Evolutionary conservation across 2,797 vertebrate genomes (phyloP).

Genomic region (Peromyscus aztecus): DNA sequence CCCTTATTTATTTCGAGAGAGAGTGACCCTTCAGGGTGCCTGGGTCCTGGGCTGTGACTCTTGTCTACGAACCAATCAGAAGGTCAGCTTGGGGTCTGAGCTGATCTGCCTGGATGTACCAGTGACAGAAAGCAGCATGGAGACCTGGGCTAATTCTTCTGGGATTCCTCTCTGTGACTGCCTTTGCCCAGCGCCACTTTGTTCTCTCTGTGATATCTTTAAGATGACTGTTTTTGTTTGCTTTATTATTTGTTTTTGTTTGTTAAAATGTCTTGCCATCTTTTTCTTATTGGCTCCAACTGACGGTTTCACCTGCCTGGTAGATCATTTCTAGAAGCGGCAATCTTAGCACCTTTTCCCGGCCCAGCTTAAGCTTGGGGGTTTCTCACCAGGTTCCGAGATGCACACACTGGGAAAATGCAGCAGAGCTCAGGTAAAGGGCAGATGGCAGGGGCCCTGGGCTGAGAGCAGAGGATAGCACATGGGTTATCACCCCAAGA

Average conservation of each 20-base stretch:
- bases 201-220: slow-evolving; percentile 37
- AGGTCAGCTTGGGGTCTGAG: background rate
- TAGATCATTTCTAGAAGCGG: background rate
- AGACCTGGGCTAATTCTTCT: background rate
- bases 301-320: background rate
- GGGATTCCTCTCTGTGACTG: background rate
- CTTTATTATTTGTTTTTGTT: background rate
- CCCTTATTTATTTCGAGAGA: background rate
- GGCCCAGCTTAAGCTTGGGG: background rate
- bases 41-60: background rate
- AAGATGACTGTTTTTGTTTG: background rate
- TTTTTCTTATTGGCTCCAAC: background rate
- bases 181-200: background rate
- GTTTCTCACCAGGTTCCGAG: background rate
- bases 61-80: background rate
- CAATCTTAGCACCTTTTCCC: background rate
- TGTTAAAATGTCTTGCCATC: background rate
- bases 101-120: background rate
- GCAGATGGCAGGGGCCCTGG: background rate
- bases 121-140: background rate
- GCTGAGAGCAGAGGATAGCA: too few relatives aligned
- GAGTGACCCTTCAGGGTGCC: background rate
- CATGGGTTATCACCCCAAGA: background rate
- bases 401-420: too few relatives aligned
- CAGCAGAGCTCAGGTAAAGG: background rate